phyloP scores from a whole-genome alignment of 2,888 invertebrate genomes.

The Calameuta pallipes region DNA sequence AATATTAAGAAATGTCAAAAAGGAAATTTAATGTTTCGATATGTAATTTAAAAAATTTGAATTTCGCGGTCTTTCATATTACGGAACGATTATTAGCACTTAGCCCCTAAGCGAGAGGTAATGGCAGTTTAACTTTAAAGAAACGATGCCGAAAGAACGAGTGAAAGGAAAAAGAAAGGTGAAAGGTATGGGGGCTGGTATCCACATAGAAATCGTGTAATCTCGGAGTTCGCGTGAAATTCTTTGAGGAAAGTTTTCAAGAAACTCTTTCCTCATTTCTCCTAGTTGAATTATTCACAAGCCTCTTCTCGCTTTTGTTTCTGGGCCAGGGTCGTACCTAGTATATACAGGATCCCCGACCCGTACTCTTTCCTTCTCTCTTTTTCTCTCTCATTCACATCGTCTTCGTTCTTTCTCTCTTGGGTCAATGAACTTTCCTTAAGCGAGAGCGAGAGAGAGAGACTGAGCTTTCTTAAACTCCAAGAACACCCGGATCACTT shows the following conservation, averaged over 20 bases:
- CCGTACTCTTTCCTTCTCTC: background rate
- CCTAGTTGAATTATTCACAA: conserved; percentile 65
- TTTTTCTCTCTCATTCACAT: conserved; percentile 1
- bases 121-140: too few relatives aligned
- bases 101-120: too few relatives aligned
- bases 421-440: conserved; percentile 24
- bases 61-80: too few relatives aligned
- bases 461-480: too few relatives aligned
- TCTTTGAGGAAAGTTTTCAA: conserved; percentile 58
- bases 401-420: conserved; percentile 5
- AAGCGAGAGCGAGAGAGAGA: conserved; percentile 1
- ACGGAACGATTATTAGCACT: too few relatives aligned
- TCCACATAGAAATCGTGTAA: too few relatives aligned
- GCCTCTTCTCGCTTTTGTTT: conserved; percentile 63
- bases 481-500: too few relatives aligned
- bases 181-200: too few relatives aligned
- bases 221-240: conserved; percentile 45
- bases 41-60: too few relatives aligned
- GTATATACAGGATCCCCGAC: too few relatives aligned
- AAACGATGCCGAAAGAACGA: background rate
- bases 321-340: conserved; percentile 62
- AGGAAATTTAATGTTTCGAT: too few relatives aligned
- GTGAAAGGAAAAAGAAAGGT: background rate
- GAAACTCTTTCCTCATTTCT: conserved; percentile 65
- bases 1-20: too few relatives aligned